Evolutionary conservation across 2,113 vertebrate genomes (phyloP), one percentile per base, ranked within the genome.

Genomic region (Forbesichthys papilliferus): DNA sequence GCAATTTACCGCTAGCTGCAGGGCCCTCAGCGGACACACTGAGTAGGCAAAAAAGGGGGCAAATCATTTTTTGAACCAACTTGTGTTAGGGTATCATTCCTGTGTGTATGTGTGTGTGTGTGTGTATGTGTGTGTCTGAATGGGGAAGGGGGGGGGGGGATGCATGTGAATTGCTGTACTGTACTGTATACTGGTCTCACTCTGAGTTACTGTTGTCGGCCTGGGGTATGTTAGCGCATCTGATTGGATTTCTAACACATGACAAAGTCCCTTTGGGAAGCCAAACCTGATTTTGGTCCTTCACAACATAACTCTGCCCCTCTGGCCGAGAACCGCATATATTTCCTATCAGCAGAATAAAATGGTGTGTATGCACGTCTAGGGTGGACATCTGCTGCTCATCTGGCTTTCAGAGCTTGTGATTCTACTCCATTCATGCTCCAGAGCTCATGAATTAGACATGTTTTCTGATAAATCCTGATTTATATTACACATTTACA

Each of bases 1-100:
- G 68, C 73, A 78, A 81, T 88, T 87, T 81, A 70, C 78, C 79
- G 78, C 74, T 20, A 63, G 73, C 67, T 71, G 55, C 71, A 67
- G 74, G 70, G 65, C 68, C 64, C 68, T 68, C 61, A 56, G 64
- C 73, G 73, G 69, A 64, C 60, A 49, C 61, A 9, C 36, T 57
- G 71, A 61, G 68, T 68, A 27, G 27, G 27, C 27, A 27, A 27
- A 33, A 27, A 58, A 65, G 61, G 74, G 48, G 68, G 34, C 12
- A 48, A 16, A 71, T 9, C 16, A 34, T 49, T 79, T 66, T 72
- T 75, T 75, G 18, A 11, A 11, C 66, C 53, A 11, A 9, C 14
- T 66, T 20, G 36, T 64, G 18, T 80, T 2, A 18, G 52, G 54
- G 16, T 9, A 18, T 7, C n/a, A n/a, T 55, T 55, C 13, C n/a